Evolutionary conservation across 2,888 invertebrate species (phyloP).

Genomic region (Drosophila atroscutellata): DNA sequence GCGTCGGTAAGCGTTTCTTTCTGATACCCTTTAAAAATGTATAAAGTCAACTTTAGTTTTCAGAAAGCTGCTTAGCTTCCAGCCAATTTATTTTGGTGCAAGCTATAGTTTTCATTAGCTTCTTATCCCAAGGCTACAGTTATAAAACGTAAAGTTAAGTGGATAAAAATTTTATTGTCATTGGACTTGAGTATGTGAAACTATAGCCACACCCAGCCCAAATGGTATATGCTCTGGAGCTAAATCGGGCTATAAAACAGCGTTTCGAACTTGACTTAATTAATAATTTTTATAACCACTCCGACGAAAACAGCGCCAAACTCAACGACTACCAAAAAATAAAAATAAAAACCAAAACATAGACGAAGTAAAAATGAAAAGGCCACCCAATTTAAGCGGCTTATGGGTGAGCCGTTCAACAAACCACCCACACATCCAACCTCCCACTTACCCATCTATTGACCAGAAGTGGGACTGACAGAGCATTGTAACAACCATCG

Average conservation of each 20-base stretch:
- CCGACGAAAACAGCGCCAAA: conserved; percentile 18
- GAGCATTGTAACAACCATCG: conserved; percentile 27
- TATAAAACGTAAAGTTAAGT: conserved; percentile 9
- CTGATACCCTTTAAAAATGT: not conserved
- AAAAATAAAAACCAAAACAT: conserved; percentile 26
- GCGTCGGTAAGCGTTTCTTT: not conserved
- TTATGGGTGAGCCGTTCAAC: conserved; percentile 39
- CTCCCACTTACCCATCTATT: not conserved
- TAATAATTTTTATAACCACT: conserved; percentile 62
- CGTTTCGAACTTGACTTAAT: conserved; percentile 68
- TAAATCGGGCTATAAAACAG: conserved; percentile 50
- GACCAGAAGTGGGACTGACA: conserved; percentile 14
- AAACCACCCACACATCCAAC: not conserved
- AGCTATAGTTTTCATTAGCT: conserved; percentile 6
- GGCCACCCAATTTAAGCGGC: conserved; percentile 68
- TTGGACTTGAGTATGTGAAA: not conserved
- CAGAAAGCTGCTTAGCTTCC: not conserved
- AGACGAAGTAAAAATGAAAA: conserved; percentile 31
- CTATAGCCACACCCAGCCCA: conserved; percentile 8
- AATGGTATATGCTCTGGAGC: not conserved
- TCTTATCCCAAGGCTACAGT: not conserved
- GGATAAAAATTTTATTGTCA: not conserved
- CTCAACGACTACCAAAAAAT: conserved; percentile 33
- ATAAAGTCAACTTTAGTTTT: not conserved
- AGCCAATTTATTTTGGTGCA: not conserved